Conservation (phyloP, 2,888 invertebrate species). For the Drosophila barbarae region DNA sequence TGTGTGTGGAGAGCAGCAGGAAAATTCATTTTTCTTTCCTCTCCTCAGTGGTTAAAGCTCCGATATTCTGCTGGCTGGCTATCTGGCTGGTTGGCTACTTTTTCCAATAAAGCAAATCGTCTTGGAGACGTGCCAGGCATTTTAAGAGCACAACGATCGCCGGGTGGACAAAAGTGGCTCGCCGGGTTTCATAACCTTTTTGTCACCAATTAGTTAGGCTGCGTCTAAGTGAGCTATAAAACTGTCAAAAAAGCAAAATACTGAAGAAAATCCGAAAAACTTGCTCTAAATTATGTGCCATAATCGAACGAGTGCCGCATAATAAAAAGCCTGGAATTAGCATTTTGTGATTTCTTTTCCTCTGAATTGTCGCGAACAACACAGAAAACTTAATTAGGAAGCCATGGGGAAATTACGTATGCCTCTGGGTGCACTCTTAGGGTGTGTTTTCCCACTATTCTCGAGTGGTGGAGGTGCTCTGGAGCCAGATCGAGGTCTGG, state of each 20-base stretch:
- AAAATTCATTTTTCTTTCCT: slow-evolving; percentile 54
- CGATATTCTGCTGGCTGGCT: slow-evolving; percentile 24
- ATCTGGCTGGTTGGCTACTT: slow-evolving; percentile 51
- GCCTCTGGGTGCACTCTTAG: slow-evolving; percentile 39
- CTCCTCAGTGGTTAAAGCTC: slow-evolving; percentile 29
- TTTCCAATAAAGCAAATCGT: slow-evolving; percentile 75
- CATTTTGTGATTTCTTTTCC: slow-evolving; percentile 57
- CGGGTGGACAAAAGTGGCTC: slow-evolving; percentile 38
- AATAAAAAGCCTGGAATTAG: slow-evolving; percentile 45
- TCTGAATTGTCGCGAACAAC: slow-evolving; percentile 47
- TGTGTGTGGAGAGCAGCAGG: slow-evolving; percentile 48
- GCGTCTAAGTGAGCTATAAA: slow-evolving; percentile 69
- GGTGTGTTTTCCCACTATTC: slow-evolving; percentile 20
- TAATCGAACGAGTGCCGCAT: slow-evolving; percentile 57
- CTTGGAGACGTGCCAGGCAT: slow-evolving; percentile 63
- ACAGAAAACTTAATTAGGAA: slow-evolving; percentile 59
- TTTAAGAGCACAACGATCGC: slow-evolving; percentile 56
- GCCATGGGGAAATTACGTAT: slow-evolving; percentile 54
- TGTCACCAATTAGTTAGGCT: slow-evolving; percentile 42
- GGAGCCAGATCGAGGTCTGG: slow-evolving; percentile 28
- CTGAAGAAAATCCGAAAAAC: slow-evolving; percentile 46
- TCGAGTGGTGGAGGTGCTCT: slow-evolving; percentile 7
- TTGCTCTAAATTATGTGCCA: slow-evolving; percentile 63
- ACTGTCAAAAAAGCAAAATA: slow-evolving; percentile 65
- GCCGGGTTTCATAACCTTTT: slow-evolving; percentile 63